These are phyloP conservation scores for Myotis brandtii DNA, from an alignment of 2,113 vertebrate genomes.

Conservation along the genomic window DNA sequence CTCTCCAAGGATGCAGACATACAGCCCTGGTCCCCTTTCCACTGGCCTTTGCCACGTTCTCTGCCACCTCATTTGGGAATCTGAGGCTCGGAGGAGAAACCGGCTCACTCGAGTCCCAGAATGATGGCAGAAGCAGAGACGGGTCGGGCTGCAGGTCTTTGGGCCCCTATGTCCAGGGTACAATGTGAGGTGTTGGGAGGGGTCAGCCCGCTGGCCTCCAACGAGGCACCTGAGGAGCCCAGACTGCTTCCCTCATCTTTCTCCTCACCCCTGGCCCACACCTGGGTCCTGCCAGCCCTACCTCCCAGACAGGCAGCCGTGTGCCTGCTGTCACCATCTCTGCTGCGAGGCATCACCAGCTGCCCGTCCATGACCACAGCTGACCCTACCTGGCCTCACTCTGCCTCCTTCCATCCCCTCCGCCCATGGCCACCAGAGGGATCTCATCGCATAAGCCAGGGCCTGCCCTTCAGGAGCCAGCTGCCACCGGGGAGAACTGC, in stretches of 20 bases:
- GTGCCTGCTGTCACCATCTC: rapidly evolving
- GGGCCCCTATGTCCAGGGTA: rapidly evolving
- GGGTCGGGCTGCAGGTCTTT: neutral
- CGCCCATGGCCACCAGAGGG: too few species aligned
- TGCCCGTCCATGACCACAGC: rapidly evolving
- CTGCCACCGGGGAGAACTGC: neutral
- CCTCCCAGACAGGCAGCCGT: rapidly evolving
- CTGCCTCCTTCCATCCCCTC: neutral
- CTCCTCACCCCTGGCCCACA: neutral
- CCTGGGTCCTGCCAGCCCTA: too few species aligned
- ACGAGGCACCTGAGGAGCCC: neutral
- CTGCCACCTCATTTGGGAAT: neutral
- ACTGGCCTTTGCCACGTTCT: rapidly evolving
- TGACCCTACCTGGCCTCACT: rapidly evolving
- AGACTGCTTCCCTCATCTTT: rapidly evolving
- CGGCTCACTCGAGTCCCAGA: neutral
- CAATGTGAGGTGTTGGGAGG: neutral
- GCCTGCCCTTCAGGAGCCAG: neutral
- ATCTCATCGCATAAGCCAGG: neutral
- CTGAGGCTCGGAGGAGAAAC: neutral
- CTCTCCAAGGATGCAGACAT: neutral
- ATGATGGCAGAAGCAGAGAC: neutral
- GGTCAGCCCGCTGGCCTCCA: neutral
- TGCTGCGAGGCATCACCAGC: too few species aligned
- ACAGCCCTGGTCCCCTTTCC: neutral